Conservation (phyloP, 2,888 invertebrate genomes). For the Stictocephala bisonia region DNA sequence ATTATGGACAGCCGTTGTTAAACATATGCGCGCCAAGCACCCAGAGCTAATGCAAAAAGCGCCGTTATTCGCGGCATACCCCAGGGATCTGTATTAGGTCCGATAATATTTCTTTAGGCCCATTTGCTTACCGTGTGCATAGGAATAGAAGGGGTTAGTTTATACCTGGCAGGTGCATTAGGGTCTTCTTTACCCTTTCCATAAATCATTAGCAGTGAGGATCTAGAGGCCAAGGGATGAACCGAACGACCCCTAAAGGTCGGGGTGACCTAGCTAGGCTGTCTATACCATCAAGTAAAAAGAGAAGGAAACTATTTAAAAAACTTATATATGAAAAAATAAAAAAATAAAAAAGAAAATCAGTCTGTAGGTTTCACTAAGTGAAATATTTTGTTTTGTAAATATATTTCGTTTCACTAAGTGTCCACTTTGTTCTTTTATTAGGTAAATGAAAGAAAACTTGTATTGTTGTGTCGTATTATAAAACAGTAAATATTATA, state of each 20-base stretch:
- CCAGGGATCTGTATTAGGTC: slow-evolving; percentile 7
- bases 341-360: no score
- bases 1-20: slow-evolving; percentile 7
- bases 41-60: slow-evolving; percentile 39
- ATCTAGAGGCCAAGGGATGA: slow-evolving; percentile 24
- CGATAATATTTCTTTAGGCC: slow-evolving; percentile 31
- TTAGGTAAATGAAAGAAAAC: no score
- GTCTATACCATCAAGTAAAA: no score
- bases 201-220: slow-evolving; percentile 39
- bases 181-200: background rate
- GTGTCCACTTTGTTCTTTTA: no score
- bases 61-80: slow-evolving; percentile 15
- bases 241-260: slow-evolving; percentile 9
- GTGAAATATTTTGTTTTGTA: no score
- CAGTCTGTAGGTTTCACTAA: no score
- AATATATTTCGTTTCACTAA: no score
- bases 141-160: slow-evolving; percentile 12
- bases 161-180: no score
- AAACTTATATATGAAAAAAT: no score
- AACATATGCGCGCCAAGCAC: slow-evolving; percentile 26
- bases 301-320: no score
- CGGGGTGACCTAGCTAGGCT: background rate
- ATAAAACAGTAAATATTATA: no score
- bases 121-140: slow-evolving; percentile 33
- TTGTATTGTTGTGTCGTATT: no score